These are phyloP conservation scores for Megatriorchis doriae DNA, from an alignment of 2,113 vertebrate species.

Conservation along the genomic window DNA sequence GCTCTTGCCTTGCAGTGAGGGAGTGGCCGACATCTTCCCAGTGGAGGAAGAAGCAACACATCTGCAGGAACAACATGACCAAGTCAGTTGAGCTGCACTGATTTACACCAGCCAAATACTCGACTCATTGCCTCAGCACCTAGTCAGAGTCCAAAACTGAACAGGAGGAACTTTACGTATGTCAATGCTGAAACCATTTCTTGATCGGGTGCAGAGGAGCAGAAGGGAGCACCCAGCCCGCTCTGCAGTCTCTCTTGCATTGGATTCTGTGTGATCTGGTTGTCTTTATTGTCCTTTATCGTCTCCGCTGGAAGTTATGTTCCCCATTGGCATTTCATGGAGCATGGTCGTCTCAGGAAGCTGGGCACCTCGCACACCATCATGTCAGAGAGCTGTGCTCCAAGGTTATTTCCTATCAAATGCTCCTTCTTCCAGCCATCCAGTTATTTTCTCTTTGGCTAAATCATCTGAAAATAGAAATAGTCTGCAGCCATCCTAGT, in stretches of 20 bases:
- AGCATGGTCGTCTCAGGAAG: background rate
- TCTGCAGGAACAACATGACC: background rate
- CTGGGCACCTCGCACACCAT: fast-evolving
- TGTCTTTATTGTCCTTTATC: background rate
- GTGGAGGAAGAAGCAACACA: background rate
- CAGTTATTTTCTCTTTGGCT: slow-evolving; percentile 3
- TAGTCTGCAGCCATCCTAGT: background rate
- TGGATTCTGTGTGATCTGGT: background rate
- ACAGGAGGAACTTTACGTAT: fast-evolving
- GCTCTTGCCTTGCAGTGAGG: fast-evolving
- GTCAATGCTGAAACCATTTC: background rate
- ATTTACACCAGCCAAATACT: background rate
- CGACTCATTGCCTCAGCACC: background rate
- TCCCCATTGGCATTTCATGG: background rate
- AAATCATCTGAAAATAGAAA: background rate
- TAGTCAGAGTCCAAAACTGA: background rate
- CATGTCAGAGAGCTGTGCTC: background rate
- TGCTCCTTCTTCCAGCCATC: background rate
- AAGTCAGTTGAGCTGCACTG: background rate
- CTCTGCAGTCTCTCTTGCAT: background rate
- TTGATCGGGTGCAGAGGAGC: background rate
- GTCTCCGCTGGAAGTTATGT: fast-evolving
- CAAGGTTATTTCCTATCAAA: background rate
- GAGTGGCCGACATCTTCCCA: fast-evolving
- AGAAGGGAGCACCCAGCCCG: background rate